phyloP scores from a whole-genome alignment of 1,140 invertebrate genomes.

The Zelostemma sp. region DNA sequence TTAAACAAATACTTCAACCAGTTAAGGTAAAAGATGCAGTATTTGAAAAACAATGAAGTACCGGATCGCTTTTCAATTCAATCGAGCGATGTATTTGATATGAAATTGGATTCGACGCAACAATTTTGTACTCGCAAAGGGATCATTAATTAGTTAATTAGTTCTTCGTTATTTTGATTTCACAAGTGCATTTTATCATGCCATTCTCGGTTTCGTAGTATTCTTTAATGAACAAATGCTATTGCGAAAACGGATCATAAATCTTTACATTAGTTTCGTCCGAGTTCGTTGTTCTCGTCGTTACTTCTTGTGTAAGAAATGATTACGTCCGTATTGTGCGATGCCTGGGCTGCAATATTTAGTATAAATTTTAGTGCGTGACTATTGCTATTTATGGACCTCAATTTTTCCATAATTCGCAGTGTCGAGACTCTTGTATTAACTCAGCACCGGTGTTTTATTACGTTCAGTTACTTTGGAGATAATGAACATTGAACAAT shows the following conservation, averaged over 20 bases:
- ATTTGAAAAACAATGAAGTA: not conserved
- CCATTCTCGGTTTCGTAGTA: not conserved
- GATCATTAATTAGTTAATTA: too few relatives aligned
- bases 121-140: too few relatives aligned
- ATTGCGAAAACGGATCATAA: not conserved
- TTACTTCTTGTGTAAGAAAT: not conserved
- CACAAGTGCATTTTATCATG: not conserved
- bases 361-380: not conserved
- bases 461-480: too few relatives aligned
- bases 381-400: too few relatives aligned
- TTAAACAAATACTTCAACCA: constrained; percentile 42
- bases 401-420: too few relatives aligned
- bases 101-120: too few relatives aligned
- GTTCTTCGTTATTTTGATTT: not conserved
- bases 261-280: not conserved
- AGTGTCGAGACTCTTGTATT: too few relatives aligned
- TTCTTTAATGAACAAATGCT: not conserved
- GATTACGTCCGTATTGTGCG: not conserved
- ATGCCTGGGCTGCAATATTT: not conserved
- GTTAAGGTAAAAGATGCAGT: constrained; percentile 37
- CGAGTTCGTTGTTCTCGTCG: not conserved
- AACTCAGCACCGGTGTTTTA: too few relatives aligned
- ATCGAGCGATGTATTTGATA: not conserved
- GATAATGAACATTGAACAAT: too few relatives aligned
- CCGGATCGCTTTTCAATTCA: too few relatives aligned